phyloP scores from a whole-genome alignment of 2,797 vertebrate genomes.

The Podarcis lilfordi region DNA sequence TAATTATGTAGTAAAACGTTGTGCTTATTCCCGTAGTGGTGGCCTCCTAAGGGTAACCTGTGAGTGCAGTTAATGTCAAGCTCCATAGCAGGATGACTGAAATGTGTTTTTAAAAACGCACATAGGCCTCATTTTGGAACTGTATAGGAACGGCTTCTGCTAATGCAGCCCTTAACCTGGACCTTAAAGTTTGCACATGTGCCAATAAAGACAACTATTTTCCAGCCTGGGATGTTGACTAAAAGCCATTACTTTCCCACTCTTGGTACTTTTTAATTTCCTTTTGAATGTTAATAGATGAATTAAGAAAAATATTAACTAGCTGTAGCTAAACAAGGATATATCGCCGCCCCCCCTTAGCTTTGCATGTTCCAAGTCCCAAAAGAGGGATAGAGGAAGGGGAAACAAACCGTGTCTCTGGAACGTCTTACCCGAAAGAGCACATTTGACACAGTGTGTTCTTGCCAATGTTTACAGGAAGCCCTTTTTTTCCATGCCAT shows the following conservation, averaged over 20 bases:
- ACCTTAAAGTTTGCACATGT: slow-evolving; percentile 2
- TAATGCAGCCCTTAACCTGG: slow-evolving; percentile 5
- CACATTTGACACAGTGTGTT: slow-evolving; percentile 7
- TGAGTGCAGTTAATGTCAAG: not conserved
- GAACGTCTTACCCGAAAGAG: slow-evolving; percentile 15
- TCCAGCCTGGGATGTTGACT: slow-evolving; percentile 19
- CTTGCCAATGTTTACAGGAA: not conserved
- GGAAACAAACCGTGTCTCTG: not conserved
- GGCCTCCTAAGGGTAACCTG: not conserved
- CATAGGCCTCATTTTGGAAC: not conserved
- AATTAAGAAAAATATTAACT: slow-evolving; percentile 11
- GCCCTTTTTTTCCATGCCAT: slow-evolving; percentile 36
- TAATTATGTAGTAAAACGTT: not conserved
- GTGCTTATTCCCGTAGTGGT: not conserved
- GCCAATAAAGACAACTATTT: slow-evolving; percentile 8
- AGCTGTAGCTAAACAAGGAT: slow-evolving; percentile 28
- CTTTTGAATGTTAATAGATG: slow-evolving; percentile 23
- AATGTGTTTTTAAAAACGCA: slow-evolving; percentile 1
- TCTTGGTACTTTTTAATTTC: not conserved
- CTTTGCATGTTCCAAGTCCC: slow-evolving; percentile 15
- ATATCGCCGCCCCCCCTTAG: slow-evolving; percentile 28
- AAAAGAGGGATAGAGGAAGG: slow-evolving; percentile 29
- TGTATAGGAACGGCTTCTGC: slow-evolving; percentile 13
- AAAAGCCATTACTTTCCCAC: not conserved
- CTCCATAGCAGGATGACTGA: not conserved